Conservation (phyloP, 2,797 vertebrate species). For the Sus cebifrons region DNA sequence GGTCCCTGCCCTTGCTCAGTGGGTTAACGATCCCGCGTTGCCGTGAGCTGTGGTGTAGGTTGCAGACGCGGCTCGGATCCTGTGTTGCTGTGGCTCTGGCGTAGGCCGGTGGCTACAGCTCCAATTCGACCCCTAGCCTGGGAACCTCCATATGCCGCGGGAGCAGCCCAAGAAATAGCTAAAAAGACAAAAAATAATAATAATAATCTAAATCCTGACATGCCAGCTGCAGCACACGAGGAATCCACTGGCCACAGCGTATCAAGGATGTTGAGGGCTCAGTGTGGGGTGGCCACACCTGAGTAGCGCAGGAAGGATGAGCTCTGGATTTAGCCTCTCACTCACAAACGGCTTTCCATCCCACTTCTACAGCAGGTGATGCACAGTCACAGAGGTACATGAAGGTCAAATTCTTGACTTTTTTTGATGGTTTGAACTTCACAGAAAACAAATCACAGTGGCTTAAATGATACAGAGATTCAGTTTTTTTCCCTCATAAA, state of each 20-base stretch:
- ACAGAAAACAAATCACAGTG: not conserved
- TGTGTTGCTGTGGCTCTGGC: too few species aligned
- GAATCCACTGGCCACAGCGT: not conserved
- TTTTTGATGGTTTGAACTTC: not conserved
- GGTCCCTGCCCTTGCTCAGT: too few species aligned
- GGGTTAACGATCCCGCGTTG: too few species aligned
- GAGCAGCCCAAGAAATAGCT: too few species aligned
- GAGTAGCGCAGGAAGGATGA: too few species aligned
- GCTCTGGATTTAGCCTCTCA: not conserved
- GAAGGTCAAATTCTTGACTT: not conserved
- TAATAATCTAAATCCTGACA: not conserved
- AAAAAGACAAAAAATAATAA: too few species aligned
- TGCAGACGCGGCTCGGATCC: too few species aligned
- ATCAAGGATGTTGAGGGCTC: not conserved
- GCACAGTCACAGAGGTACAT: not conserved
- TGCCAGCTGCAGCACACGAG: not conserved
- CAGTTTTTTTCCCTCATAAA: not conserved
- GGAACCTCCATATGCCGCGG: too few species aligned
- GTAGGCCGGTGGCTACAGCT: too few species aligned
- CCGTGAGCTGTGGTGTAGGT: too few species aligned
- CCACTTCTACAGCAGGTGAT: not conserved
- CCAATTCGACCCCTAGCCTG: too few species aligned
- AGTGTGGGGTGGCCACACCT: too few species aligned
- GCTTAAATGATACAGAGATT: not conserved
- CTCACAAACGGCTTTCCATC: not conserved